Base-by-base conservation (phyloP, 1,140 invertebrate species). In the Nebria ingens region DNA sequence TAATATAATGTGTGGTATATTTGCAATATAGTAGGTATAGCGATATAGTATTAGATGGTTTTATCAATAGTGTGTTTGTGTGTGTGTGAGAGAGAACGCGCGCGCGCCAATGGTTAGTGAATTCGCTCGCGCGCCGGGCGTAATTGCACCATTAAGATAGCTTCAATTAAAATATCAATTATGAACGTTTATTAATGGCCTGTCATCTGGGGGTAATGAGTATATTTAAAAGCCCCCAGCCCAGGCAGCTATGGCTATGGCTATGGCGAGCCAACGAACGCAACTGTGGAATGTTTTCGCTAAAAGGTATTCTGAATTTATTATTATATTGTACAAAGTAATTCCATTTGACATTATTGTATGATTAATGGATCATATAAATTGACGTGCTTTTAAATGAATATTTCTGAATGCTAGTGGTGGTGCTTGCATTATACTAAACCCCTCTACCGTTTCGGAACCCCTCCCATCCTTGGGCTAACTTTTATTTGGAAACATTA, bases 81-180 rank as follows among this genome's bases (percentile, higher is more conserved):
- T n/a, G n/a, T n/a, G n/a, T n/a, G n/a, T n/a, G n/a, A n/a, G n/a
- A n/a, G n/a, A n/a, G n/a, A n/a, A n/a, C n/a, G n/a, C n/a, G n/a
- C n/a, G n/a, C n/a, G n/a, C n/a, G n/a, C n/a, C n/a, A n/a, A n/a
- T n/a, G n/a, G n/a, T n/a, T n/a, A n/a, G n/a, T n/a, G n/a, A n/a
- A n/a, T n/a, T n/a, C n/a, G n/a, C n/a, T n/a, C n/a, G n/a, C n/a
- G n/a, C n/a, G n/a, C 25, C 4, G 25, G 4, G 15, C 55, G 50
- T 56, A 56, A 56, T 56, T 56, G 45, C 29, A 25, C 38, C 55
- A 56, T 56, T 56, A 56, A 56, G 51, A 56, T 56, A 22, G 21
- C 21, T 56, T 52, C 55, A 56, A 56, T 56, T 56, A 56, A 56
- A 56, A 56, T 52, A 56, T 56, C 50, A 56, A 56, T 56, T 56